Conservation (phyloP, 1,140 invertebrate species). For the Drosophila ohnishii region DNA sequence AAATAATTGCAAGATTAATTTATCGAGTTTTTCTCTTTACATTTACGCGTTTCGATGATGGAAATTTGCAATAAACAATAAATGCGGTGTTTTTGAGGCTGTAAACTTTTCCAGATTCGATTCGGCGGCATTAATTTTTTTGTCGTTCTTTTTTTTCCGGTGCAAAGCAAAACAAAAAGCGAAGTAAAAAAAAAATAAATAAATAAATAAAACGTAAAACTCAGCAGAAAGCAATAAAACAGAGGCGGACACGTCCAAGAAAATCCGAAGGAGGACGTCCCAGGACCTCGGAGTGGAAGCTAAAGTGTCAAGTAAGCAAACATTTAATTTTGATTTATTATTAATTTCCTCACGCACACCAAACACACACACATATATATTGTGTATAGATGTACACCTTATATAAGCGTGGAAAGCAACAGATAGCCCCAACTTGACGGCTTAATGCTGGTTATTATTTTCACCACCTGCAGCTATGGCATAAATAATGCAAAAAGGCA, state of each 20-base stretch:
- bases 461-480: conserved; percentile 39
- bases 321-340: conserved; percentile 82
- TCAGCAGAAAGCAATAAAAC: conserved; percentile 70
- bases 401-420: background rate
- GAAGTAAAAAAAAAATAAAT: conserved; percentile 28
- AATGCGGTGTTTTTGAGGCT: background rate
- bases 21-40: background rate
- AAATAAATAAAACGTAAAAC: conserved; percentile 69
- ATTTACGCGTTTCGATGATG: too few species aligned
- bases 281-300: conserved; percentile 38
- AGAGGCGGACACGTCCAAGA: conserved; percentile 31
- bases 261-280: background rate
- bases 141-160: conserved; percentile 28
- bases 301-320: conserved; percentile 77
- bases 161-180: conserved; percentile 14
- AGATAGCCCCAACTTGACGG: conserved; percentile 33
- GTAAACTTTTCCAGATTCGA: conserved; percentile 10
- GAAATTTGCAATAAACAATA: background rate
- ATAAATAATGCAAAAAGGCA: conserved; percentile 58
- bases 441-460: conserved; percentile 46
- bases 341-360: conserved; percentile 69
- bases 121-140: conserved; percentile 51
- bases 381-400: background rate
- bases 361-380: conserved; percentile 16
- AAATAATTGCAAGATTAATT: conserved; percentile 10